A percentile compares a stretch with the other conserved stretches of the same genome.
Conservation (phyloP, 2,113 vertebrate genomes). For the Myrmecophaga tridactyla region DNA sequence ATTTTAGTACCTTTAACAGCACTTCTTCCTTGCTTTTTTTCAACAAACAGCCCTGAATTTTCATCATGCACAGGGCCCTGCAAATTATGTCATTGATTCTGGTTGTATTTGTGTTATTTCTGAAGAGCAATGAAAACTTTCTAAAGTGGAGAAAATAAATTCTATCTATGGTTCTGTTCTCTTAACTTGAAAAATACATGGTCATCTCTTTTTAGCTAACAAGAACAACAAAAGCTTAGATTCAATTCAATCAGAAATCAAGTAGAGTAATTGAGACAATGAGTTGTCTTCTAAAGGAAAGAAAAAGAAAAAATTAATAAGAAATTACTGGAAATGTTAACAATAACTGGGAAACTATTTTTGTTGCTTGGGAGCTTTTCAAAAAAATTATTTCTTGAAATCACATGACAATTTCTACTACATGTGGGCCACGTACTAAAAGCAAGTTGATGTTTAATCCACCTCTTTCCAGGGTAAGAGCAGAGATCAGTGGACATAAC, state of each 20-base stretch:
- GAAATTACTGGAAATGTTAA: slow-evolving; percentile 20
- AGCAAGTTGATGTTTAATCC: not conserved
- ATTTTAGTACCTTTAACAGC: not conserved
- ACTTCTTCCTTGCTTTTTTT: not conserved
- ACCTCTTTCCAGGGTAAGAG: not conserved
- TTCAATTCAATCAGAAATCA: slow-evolving; percentile 4
- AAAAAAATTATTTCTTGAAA: not conserved
- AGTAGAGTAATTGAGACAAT: not conserved
- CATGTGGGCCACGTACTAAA: not conserved
- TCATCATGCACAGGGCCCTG: not conserved
- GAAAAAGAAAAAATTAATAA: slow-evolving; percentile 5
- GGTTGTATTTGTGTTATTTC: not conserved
- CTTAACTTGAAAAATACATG: not conserved
- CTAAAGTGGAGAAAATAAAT: not conserved
- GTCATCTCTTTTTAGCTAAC: not conserved
- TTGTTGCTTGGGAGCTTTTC: not conserved
- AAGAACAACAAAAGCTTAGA: not conserved
- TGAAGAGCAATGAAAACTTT: not conserved
- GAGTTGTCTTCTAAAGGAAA: not conserved
- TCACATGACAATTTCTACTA: not conserved
- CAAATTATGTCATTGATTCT: not conserved
- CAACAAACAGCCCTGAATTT: not conserved
- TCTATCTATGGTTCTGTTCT: not conserved
- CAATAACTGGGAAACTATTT: not conserved
- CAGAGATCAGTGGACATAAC: not conserved